Percentiles rank a stretch among this genome's conserved stretches.
These are phyloP conservation scores for Candoia aspera DNA, from an alignment of 2,113 vertebrate genomes.

Conservation along the genomic window DNA sequence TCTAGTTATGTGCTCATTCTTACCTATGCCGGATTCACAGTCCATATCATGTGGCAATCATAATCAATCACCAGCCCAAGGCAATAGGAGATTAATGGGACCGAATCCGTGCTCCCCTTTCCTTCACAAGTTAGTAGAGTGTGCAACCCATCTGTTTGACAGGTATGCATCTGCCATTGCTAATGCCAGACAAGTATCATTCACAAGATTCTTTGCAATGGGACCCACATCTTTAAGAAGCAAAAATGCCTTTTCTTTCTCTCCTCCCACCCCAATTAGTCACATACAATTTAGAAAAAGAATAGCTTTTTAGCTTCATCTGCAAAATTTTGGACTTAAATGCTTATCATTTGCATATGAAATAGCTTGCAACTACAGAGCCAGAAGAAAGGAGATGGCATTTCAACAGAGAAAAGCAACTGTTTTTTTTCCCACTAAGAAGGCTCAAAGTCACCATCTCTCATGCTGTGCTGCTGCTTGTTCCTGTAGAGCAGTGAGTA, in stretches of 20 bases:
- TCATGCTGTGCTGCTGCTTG: slow-evolving; percentile 68
- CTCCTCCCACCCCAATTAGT: background rate
- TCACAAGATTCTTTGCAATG: background rate
- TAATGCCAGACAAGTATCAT: background rate
- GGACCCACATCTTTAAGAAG: background rate
- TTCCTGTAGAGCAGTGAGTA: slow-evolving; percentile 74
- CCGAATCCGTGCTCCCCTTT: background rate
- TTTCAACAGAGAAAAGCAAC: background rate
- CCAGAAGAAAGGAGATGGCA: background rate
- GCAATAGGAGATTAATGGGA: background rate
- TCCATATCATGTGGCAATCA: background rate
- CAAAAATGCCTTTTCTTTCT: background rate
- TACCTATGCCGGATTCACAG: background rate
- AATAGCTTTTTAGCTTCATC: slow-evolving; percentile 24
- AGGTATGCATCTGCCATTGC: background rate
- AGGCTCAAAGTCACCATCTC: slow-evolving; percentile 66
- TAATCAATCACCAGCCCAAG: background rate
- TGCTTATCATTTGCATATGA: background rate
- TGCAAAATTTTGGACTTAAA: slow-evolving; percentile 24
- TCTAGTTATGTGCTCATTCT: background rate
- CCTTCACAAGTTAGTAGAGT: background rate
- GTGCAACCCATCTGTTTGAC: background rate
- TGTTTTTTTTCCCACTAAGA: background rate
- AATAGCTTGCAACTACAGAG: background rate
- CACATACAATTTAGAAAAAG: background rate